Evolutionary conservation across 2,888 invertebrate species (phyloP), one percentile per base, ranked within the genome.

Genomic region (Caenorhabditis uteleia): DNA sequence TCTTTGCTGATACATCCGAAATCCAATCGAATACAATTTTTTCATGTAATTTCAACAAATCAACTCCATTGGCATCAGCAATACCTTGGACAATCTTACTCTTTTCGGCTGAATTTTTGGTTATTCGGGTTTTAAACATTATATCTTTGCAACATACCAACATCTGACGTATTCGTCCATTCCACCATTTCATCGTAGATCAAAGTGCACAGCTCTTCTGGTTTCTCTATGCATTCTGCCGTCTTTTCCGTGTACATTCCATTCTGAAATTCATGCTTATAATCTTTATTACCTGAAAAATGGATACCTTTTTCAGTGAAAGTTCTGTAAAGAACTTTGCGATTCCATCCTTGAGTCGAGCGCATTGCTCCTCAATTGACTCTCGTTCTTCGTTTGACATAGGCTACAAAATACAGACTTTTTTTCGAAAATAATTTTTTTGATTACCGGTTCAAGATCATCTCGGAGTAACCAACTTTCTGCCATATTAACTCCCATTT

Each of bases 121-220:
- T 23, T n/a, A 12, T 43, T 8, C 25, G 14, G 12, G 10, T 8
- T 14, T 20, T 20, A 1, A 14, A 23, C 16, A 18, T 18, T n/a
- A n/a, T 10, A 46, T 2, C 21, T 8, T 14, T 20, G n/a, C 10
- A 27, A 38, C 46, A 5, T 25, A 68, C 70, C 56, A n/a, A 70
- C 73, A 27, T 70, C 69, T 10, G 31, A 33, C n/a, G 43, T 21
- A 23, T 70, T 51, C 5, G 34, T 56, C 77, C 77, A 77, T n/a
- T 73, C 60, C 14, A 71, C 42, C 42, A 55, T 50, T 16, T 69
- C 64, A 20, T 59, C 56, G 53, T 75, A 76, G 31, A 77, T 65
- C 20, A 61, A 40, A 10, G 57, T 25, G 31, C 76, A 70, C 27
- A 77, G 60, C 31, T 71, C 68, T 3, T 47, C 50, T 2, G 68